Conservation (phyloP, 2,113 vertebrate species). For the Corvus hawaiiensis region DNA sequence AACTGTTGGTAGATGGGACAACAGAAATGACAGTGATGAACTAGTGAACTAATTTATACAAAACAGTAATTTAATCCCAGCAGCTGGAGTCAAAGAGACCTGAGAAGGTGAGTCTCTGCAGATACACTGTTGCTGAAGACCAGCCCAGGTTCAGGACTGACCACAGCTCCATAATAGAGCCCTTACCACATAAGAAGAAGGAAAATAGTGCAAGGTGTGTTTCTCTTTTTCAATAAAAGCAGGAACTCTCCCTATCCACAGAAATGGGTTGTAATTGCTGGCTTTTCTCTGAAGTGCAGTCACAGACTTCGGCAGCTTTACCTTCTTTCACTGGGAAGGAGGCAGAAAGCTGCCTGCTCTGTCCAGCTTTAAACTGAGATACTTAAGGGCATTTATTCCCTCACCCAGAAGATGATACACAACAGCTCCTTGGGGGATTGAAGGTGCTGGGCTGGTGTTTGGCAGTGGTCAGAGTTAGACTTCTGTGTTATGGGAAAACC, state of each 20-base stretch:
- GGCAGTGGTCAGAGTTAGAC: background rate
- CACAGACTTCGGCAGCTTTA: background rate
- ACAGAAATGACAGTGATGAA: background rate
- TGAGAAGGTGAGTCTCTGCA: background rate
- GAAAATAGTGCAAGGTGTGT: background rate
- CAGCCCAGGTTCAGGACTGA: background rate
- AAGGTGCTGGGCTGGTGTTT: background rate
- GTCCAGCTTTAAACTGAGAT: background rate
- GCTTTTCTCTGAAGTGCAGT: background rate
- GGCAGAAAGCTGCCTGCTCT: background rate
- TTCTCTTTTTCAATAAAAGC: background rate
- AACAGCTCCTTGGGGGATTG: background rate
- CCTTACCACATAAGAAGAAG: rapidly evolving
- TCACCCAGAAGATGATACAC: background rate
- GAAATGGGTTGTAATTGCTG: background rate
- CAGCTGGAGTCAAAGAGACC: background rate
- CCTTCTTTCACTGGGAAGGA: background rate
- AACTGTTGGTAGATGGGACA: background rate
- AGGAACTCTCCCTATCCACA: background rate
- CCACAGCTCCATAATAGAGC: rapidly evolving
- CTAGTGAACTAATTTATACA: background rate
- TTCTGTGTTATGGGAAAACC: background rate
- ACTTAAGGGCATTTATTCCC: background rate
- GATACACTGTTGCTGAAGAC: background rate
- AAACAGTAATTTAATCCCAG: background rate